phyloP scores from a whole-genome alignment of 2,888 invertebrate species.

The Dicyrtomina minuta region DNA sequence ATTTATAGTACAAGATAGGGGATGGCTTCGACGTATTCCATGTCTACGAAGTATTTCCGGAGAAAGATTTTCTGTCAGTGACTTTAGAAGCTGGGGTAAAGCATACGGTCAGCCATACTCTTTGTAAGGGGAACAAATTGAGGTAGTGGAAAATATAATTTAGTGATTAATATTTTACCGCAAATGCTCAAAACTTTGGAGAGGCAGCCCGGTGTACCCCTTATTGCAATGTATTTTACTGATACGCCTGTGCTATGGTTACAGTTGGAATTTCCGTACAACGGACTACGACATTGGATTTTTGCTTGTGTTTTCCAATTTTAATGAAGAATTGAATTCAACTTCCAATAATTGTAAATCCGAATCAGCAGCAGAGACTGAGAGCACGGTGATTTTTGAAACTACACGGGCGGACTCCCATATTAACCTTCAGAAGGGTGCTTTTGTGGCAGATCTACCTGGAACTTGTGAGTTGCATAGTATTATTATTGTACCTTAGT shows the following conservation, averaged over 20 bases:
- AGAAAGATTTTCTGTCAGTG: conserved; percentile 15
- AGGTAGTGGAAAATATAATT: conserved; percentile 1
- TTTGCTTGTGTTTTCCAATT: too few relatives aligned
- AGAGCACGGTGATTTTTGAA: too few relatives aligned
- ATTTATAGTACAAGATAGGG: conserved; percentile 8
- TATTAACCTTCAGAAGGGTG: conserved; percentile 4
- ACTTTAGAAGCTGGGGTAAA: conserved; percentile 29
- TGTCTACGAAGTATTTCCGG: neutral
- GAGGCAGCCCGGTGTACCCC: too few relatives aligned
- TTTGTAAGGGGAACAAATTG: conserved; percentile 2
- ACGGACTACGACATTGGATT: conserved; percentile 36
- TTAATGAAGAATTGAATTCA: too few relatives aligned
- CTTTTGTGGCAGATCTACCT: neutral
- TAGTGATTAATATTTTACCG: too few relatives aligned
- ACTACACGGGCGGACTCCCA: conserved; percentile 15
- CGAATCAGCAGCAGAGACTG: too few relatives aligned
- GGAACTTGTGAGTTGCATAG: conserved; percentile 8
- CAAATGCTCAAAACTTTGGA: too few relatives aligned
- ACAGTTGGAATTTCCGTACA: conserved; percentile 32
- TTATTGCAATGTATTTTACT: too few relatives aligned
- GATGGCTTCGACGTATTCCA: conserved; percentile 16
- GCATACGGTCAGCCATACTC: neutral
- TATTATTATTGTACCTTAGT: too few relatives aligned
- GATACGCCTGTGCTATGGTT: too few relatives aligned
- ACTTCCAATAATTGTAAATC: too few relatives aligned